phyloP scores from a whole-genome alignment of 1,140 invertebrate species.

The Drosophila elegans region DNA sequence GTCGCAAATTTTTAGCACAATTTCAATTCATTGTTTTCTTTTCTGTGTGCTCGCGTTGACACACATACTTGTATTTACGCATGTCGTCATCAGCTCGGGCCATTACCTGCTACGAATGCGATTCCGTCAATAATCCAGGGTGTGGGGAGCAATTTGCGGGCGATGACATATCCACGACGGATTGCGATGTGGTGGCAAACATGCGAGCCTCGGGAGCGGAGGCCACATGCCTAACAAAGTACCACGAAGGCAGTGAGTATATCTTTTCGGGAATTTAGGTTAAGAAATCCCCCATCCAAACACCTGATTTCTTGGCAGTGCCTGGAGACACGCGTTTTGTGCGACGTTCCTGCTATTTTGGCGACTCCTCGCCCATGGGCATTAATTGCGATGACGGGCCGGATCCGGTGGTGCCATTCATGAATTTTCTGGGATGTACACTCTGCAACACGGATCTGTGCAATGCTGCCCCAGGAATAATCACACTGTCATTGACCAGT shows the following conservation, averaged over 20 bases:
- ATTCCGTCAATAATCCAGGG: constrained; percentile 67
- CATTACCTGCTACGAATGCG: constrained; percentile 79
- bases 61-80: constrained; percentile 63
- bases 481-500: neutral
- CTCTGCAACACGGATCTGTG: constrained; percentile 68
- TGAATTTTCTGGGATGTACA: constrained; percentile 55
- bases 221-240: constrained; percentile 71
- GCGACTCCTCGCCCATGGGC: constrained; percentile 43
- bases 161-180: constrained; percentile 68
- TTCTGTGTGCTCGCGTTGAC: constrained; percentile 39
- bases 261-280: neutral
- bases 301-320: constrained; percentile 18
- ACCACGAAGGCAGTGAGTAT: constrained; percentile 67
- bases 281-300: neutral
- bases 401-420: constrained; percentile 61
- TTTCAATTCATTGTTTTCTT: constrained; percentile 9
- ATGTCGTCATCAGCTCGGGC: constrained; percentile 68
- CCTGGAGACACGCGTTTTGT: constrained; percentile 51
- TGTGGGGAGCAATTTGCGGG: constrained; percentile 67
- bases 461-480: constrained; percentile 29
- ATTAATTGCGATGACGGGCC: constrained; percentile 57
- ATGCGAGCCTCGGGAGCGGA: constrained; percentile 32
- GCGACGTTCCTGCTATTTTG: constrained; percentile 68
- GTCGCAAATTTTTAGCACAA: neutral
- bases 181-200: constrained; percentile 66